Base-by-base conservation (phyloP, 1,140 invertebrate species). In the Habropoda laboriosa region DNA sequence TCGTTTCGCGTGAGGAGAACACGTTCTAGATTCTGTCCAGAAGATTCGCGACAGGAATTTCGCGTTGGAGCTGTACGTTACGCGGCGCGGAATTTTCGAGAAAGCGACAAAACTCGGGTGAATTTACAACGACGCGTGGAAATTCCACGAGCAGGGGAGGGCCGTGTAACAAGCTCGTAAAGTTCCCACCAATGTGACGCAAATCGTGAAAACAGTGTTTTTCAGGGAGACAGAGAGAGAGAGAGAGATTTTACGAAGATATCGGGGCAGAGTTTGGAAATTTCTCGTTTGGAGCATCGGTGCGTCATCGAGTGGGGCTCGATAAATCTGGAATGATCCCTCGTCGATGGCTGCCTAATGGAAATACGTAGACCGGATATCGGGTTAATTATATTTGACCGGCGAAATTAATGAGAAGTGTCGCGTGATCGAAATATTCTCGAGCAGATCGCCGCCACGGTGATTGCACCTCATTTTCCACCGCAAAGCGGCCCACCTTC, bases 21-120 rank as follows among this genome's bases (percentile, higher is more conserved):
- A 47, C 35, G 72, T 40, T 24, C 60, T 53, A 55, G n/a, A 66
- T 64, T 75, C 24, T 30, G 27, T 0, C 6, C 24, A 18, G 16
- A 51, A 21, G 35, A 38, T 38, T 32, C 42, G 32, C 49, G 32
- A 47, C n/a, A 42, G 60, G 72, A 75, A 75, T 75, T 66, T 66
- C 18, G 72, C 42, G 55, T 55, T 18, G 49, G 66, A 32, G 47
- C 72, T 42, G 60, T 42, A 66, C 30, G 72, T 64, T 66, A 32
- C 45, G 27, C 21, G 61, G 53, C 73, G 21, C 18, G 73, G 47
- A 66, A 49, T 61, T 61, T n/a, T 58, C 3, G 71, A 61, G 71
- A 27, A 73, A 73, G 32, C 71, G 71, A 61, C 38, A 57, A 67
- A 76, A 40, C 73, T 76, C 49, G 49, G 40, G 5, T 6, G 73